Percentiles rank a stretch among this genome's conserved stretches.
Evolutionary conservation across 2,797 vertebrate species (phyloP).

Genomic region (Anas georgica): DNA sequence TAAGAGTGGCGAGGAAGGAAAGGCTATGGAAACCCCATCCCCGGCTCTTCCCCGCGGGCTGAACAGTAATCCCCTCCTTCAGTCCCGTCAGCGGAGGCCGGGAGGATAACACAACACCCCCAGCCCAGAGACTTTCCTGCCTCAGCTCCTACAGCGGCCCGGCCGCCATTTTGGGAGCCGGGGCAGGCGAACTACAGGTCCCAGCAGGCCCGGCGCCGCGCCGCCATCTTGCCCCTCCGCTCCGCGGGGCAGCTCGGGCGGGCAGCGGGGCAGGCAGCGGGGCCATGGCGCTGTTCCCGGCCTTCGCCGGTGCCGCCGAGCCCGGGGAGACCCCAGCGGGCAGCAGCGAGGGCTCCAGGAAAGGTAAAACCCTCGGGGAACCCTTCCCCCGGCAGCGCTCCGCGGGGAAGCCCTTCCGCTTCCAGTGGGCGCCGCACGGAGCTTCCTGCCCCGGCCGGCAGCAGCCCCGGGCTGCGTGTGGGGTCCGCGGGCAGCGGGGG

Average conservation of each 20-base stretch:
- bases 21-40: not conserved
- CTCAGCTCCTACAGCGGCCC: no score
- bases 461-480: not conserved
- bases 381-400: not conserved
- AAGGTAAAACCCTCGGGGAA: conserved; percentile 47
- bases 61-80: not conserved
- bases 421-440: not conserved
- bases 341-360: conserved; percentile 3
- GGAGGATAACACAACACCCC: fast-evolving
- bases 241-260: fast-evolving
- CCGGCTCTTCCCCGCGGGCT: no score
- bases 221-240: conserved; percentile 32
- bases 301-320: conserved; percentile 48
- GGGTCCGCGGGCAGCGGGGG: no score
- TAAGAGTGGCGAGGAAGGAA: fast-evolving
- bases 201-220: not conserved
- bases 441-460: no score
- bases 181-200: conserved; percentile 14
- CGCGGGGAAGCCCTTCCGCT: not conserved
- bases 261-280: not conserved
- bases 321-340: not conserved
- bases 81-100: fast-evolving
- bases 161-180: not conserved
- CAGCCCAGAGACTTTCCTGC: fast-evolving
- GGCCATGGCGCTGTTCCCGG: conserved; percentile 74